Conservation (phyloP, 2,797 vertebrate genomes). For the Pseudopleuronectes americanus region DNA sequence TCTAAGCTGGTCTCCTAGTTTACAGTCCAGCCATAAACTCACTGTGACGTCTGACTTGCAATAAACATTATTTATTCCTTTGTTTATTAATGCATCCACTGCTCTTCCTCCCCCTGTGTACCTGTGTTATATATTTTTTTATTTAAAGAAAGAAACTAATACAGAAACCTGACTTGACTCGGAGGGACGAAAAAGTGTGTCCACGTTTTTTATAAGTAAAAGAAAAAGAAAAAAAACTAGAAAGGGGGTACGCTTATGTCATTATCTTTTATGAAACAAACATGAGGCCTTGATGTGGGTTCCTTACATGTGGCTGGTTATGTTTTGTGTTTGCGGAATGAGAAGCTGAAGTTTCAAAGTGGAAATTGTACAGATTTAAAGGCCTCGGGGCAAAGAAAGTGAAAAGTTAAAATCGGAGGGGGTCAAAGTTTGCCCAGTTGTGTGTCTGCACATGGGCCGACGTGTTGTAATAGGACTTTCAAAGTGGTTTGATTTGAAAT, state of each 20-base stretch:
- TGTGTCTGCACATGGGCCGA: constrained; percentile 11
- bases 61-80: constrained; percentile 82
- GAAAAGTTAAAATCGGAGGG: constrained; percentile 34
- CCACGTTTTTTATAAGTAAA: constrained; percentile 37
- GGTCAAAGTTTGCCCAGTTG: constrained; percentile 30
- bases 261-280: constrained; percentile 76
- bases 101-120: constrained; percentile 44
- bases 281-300: constrained; percentile 71
- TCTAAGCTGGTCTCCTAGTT: constrained; percentile 78
- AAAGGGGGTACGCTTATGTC: constrained; percentile 57
- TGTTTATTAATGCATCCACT: constrained; percentile 75
- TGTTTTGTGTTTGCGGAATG: constrained; percentile 64
- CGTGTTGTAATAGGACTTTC: constrained; percentile 11
- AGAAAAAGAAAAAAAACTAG: not conserved
- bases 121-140: constrained; percentile 34
- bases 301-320: constrained; percentile 73
- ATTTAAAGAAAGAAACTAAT: constrained; percentile 43
- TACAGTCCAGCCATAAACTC: constrained; percentile 83
- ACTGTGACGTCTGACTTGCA: constrained; percentile 79
- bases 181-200: constrained; percentile 41
- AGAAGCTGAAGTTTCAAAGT: constrained; percentile 53
- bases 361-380: constrained; percentile 49
- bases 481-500: constrained; percentile 1
- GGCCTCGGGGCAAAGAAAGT: constrained; percentile 50
- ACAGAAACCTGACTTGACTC: constrained; percentile 24